These are phyloP conservation scores for Leptodirus hochenwartii DNA, from an alignment of 2,888 invertebrate species.

Conservation along the genomic window DNA sequence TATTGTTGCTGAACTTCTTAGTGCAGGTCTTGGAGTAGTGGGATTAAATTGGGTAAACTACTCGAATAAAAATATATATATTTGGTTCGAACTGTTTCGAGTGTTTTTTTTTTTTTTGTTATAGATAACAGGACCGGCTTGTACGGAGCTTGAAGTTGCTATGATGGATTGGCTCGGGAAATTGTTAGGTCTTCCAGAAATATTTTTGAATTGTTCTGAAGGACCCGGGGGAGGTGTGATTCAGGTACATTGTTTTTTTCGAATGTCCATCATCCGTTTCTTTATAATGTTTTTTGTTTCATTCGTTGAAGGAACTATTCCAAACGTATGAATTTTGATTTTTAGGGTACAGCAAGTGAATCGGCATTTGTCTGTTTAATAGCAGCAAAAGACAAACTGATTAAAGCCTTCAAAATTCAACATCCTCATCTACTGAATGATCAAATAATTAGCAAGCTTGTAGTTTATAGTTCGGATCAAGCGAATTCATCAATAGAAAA, in stretches of 20 bases:
- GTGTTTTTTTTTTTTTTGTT: too few species aligned
- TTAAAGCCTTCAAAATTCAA: slow-evolving; percentile 34
- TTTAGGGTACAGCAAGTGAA: slow-evolving; percentile 79
- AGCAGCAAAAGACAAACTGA: slow-evolving; percentile 55
- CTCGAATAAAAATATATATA: not conserved
- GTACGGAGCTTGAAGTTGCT: slow-evolving; percentile 80
- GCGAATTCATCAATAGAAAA: slow-evolving; percentile 84
- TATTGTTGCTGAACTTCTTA: slow-evolving; percentile 66
- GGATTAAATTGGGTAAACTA: slow-evolving; percentile 90
- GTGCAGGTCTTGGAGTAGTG: slow-evolving; percentile 62
- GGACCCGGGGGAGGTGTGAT: slow-evolving; percentile 74
- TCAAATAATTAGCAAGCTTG: slow-evolving; percentile 45
- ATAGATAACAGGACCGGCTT: slow-evolving; percentile 36
- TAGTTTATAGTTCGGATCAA: slow-evolving; percentile 73
- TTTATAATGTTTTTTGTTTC: too few species aligned
- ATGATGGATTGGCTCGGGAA: slow-evolving; percentile 91
- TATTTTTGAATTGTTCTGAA: slow-evolving; percentile 58
- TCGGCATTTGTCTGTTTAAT: slow-evolving; percentile 67
- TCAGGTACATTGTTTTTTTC: slow-evolving; percentile 35
- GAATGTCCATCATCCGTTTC: slow-evolving; percentile 1
- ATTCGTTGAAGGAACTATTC: slow-evolving; percentile 2
- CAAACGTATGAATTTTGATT: slow-evolving; percentile 10
- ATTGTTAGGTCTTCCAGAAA: slow-evolving; percentile 63
- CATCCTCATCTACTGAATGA: slow-evolving; percentile 43
- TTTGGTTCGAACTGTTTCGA: too few species aligned